Evolutionary conservation across 2,113 vertebrate species (phyloP).

Genomic region (Chlorodrepanis virens): DNA sequence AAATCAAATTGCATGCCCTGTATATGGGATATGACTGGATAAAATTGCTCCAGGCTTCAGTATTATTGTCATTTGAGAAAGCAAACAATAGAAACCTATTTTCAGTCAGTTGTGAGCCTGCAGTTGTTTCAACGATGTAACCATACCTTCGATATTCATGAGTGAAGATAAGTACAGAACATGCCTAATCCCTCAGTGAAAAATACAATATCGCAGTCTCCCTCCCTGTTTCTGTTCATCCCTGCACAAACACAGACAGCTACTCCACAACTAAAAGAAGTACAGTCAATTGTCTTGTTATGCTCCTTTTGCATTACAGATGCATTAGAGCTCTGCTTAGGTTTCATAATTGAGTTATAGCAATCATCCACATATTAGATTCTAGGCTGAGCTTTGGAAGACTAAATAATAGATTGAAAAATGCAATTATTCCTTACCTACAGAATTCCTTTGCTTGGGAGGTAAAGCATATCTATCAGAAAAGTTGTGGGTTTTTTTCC

Average conservation of each 20-base stretch:
- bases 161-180: neutral
- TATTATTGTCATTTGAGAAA: constrained; percentile 14
- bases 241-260: neutral
- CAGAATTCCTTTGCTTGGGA: constrained; percentile 87
- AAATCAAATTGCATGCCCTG: neutral
- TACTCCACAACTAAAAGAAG: neutral
- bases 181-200: constrained; percentile 8
- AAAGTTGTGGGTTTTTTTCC: constrained; percentile 89
- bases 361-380: constrained; percentile 82
- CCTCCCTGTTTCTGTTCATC: neutral
- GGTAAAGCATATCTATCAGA: constrained; percentile 92
- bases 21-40: neutral
- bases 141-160: constrained; percentile 13
- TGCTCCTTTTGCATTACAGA: constrained; percentile 53
- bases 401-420: constrained; percentile 92
- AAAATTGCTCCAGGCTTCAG: neutral
- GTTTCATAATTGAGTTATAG: constrained; percentile 81
- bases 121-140: neutral
- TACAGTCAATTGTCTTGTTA: constrained; percentile 9
- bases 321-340: constrained; percentile 37
- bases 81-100: constrained; percentile 7
- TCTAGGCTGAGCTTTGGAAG: constrained; percentile 77
- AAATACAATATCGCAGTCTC: neutral
- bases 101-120: constrained; percentile 4
- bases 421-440: constrained; percentile 91